These are phyloP conservation scores for Agonum fuliginosum DNA, from an alignment of 2,888 invertebrate species.

Conservation along the genomic window DNA sequence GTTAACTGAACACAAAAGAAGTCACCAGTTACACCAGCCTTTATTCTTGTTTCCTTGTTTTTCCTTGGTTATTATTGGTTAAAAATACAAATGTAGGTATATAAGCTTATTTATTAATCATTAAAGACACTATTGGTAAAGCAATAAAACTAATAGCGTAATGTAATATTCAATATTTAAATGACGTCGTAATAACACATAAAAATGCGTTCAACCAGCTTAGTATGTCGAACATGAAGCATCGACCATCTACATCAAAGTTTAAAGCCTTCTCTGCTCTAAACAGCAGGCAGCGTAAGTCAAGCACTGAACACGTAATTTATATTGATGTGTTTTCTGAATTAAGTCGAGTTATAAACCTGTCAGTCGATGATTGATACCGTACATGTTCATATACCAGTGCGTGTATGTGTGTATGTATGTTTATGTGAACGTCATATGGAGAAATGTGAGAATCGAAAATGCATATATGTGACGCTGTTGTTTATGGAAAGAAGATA, in stretches of 20 bases:
- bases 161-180: not conserved
- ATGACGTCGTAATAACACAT: too few species aligned
- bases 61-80: too few species aligned
- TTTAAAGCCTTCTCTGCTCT: not conserved
- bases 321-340: slow-evolving; percentile 54
- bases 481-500: not conserved
- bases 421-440: not conserved
- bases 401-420: not conserved
- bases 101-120: too few species aligned
- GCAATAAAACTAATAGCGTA: too few species aligned
- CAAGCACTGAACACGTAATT: slow-evolving; percentile 44
- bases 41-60: too few species aligned
- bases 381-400: slow-evolving; percentile 20
- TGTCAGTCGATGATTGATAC: slow-evolving; percentile 51
- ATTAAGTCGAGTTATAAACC: slow-evolving; percentile 51
- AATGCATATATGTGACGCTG: not conserved
- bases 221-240: not conserved
- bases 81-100: too few species aligned
- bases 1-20: too few species aligned
- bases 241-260: not conserved
- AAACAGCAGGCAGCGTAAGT: slow-evolving; percentile 10
- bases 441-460: not conserved
- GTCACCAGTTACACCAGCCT: too few species aligned
- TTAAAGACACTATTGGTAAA: too few species aligned
- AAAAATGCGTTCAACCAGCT: not conserved